Base-by-base conservation (phyloP, 2,113 vertebrate genomes). In the Macaca mulatta region DNA sequence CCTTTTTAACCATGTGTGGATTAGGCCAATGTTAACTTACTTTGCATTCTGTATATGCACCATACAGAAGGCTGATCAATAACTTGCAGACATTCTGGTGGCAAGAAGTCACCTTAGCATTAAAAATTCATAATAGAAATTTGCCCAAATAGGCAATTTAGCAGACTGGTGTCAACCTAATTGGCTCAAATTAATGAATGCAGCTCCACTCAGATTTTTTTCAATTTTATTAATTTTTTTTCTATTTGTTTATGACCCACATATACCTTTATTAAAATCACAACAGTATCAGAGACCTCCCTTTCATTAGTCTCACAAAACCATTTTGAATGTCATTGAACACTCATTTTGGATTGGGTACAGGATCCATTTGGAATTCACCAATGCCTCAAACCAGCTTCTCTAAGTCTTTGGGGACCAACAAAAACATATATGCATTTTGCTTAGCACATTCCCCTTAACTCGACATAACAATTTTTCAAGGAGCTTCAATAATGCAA, bases 41-140 rank as follows among this genome's bases (percentile, higher is more conserved):
- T 96, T 89, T 79, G 61, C 48, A 20, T 80, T 96, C 22, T 89
- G 25, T 22, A 27, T 16, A 50, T 22, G 70, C 38, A 78, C 40
- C 43, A 25, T 38, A 38, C 14, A 27, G 64, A 82, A 81, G 72
- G 50, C 23, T 43, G 64, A 84, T 22, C 20, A 84, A 59, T 43
- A 74, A 67, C 64, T 55, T 83, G 55, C 12, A 88, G 57, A 57
- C 13, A 57, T 87, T 67, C 32, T 78, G 74, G 75, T 90, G 78
- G 25, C 43, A 75, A 82, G 87, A 96, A 81, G 84, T 88, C 64
- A 95, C 70, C 59, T 93, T 81, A 90, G 67, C 94, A 89, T 96
- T 94, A 92, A 96, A 94, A 96, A 90, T 94, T 90, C 90, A 74
- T 93, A 85, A 78, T 27, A 64, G 81, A 84, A 97, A 59, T 93